Conservation (phyloP, 2,888 invertebrate species). For the Tupiocoris notatus region DNA sequence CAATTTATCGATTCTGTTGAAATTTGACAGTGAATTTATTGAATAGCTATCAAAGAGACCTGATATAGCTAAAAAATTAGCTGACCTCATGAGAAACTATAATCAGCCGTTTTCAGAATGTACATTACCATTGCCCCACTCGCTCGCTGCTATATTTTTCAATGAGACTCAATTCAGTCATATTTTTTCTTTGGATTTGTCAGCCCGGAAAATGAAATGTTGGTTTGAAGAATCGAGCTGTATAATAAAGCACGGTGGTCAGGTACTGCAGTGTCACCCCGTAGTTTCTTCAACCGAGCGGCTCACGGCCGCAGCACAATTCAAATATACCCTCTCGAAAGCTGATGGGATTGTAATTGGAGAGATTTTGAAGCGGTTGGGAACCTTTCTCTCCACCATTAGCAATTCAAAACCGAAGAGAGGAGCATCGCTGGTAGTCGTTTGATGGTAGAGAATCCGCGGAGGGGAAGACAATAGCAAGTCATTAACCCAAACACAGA, state of each 20-base stretch:
- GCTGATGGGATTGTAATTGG: slow-evolving; percentile 41
- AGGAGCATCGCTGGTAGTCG: background rate
- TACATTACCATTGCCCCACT: too few species aligned
- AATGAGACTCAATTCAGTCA: background rate
- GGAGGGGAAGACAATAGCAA: slow-evolving; percentile 36
- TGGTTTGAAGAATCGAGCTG: background rate
- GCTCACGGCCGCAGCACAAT: background rate
- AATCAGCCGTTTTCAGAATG: too few species aligned
- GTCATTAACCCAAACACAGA: slow-evolving; percentile 35
- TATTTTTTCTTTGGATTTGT: background rate
- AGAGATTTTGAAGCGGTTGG: slow-evolving; percentile 34
- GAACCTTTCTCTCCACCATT: slow-evolving; percentile 32
- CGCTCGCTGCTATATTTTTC: too few species aligned
- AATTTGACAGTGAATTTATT: too few species aligned
- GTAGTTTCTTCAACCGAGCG: background rate
- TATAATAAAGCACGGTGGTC: slow-evolving; percentile 5
- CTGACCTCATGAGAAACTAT: too few species aligned
- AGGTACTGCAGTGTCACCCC: background rate
- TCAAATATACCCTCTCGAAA: slow-evolving; percentile 35
- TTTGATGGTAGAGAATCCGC: background rate
- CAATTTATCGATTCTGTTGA: too few species aligned
- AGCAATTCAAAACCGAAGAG: slow-evolving; percentile 37
- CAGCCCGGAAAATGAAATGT: background rate
- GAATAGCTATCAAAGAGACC: too few species aligned
- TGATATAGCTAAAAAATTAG: too few species aligned